These are phyloP conservation scores for Eupithecia subumbrata DNA, from an alignment of 2,888 invertebrate genomes.

Conservation along the genomic window DNA sequence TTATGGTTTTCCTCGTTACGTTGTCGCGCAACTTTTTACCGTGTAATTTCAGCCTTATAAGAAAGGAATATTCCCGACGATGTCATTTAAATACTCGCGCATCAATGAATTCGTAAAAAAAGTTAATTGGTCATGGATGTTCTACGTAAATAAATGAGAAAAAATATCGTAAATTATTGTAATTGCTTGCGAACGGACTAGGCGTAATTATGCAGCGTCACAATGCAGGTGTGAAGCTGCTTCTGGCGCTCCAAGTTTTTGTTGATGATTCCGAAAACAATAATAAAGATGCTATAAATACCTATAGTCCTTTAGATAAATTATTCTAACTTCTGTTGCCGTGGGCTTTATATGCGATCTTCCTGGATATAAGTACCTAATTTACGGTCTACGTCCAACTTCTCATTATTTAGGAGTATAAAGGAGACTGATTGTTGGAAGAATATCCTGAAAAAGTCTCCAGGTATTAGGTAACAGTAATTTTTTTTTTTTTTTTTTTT, in stretches of 20 bases:
- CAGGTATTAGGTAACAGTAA: too few relatives aligned
- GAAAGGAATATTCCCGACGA: constrained; percentile 18
- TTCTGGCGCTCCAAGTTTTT: background rate
- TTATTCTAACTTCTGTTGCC: background rate
- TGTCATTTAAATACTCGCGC: constrained; percentile 62
- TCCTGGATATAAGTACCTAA: background rate
- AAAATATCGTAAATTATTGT: constrained; percentile 38
- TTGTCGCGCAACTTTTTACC: background rate
- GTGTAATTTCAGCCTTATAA: background rate
- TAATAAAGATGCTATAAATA: background rate
- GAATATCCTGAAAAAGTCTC: too few relatives aligned
- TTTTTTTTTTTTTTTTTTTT: too few relatives aligned
- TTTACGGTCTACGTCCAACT: too few relatives aligned
- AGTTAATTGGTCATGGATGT: constrained; percentile 46
- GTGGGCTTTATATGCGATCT: too few relatives aligned
- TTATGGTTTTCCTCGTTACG: background rate
- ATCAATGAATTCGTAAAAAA: constrained; percentile 50
- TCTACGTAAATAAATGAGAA: constrained; percentile 56
- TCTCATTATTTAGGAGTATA: too few relatives aligned
- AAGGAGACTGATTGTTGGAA: too few relatives aligned
- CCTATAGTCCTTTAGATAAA: background rate
- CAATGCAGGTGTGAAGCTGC: constrained; percentile 36
- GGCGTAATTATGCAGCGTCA: constrained; percentile 7
- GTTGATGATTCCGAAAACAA: background rate
- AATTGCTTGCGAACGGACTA: constrained; percentile 32